Percentiles rank a stretch among this genome's conserved stretches.
Evolutionary conservation across 2,888 invertebrate species (phyloP).

Genomic region (Heliconius cydno): DNA sequence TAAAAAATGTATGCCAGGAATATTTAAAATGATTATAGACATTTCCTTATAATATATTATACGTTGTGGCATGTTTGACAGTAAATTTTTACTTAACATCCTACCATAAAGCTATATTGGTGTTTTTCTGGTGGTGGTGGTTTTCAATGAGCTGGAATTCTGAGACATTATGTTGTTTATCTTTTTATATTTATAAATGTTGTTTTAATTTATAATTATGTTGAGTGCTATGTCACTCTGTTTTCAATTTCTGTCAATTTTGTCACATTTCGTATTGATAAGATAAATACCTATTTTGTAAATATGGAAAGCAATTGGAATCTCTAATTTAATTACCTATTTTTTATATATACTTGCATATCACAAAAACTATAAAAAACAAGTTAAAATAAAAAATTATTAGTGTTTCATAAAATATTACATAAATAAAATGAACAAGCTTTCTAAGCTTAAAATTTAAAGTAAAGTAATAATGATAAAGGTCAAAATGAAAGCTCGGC

Average conservation of each 20-base stretch:
- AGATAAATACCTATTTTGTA: too few species aligned
- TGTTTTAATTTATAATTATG: too few species aligned
- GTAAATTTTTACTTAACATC: neutral
- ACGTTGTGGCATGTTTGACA: neutral
- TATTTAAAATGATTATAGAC: neutral
- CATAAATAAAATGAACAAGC: neutral
- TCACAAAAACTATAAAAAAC: neutral
- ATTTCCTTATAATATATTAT: neutral
- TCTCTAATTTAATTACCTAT: too few species aligned
- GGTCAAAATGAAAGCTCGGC: slow-evolving; percentile 14
- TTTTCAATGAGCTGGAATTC: too few species aligned
- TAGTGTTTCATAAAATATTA: neutral
- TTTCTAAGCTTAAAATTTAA: slow-evolving; percentile 14
- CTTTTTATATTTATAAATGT: too few species aligned
- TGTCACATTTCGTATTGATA: too few species aligned
- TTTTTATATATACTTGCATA: neutral
- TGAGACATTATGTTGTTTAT: too few species aligned
- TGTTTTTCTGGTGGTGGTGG: too few species aligned
- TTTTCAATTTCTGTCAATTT: neutral
- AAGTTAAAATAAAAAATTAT: neutral
- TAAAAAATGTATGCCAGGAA: neutral
- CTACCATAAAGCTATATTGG: too few species aligned
- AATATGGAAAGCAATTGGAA: neutral
- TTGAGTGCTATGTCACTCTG: neutral
- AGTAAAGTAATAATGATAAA: slow-evolving; percentile 18